Base-by-base conservation (phyloP, 2,113 vertebrate species). In the Zosterops pallidus region DNA sequence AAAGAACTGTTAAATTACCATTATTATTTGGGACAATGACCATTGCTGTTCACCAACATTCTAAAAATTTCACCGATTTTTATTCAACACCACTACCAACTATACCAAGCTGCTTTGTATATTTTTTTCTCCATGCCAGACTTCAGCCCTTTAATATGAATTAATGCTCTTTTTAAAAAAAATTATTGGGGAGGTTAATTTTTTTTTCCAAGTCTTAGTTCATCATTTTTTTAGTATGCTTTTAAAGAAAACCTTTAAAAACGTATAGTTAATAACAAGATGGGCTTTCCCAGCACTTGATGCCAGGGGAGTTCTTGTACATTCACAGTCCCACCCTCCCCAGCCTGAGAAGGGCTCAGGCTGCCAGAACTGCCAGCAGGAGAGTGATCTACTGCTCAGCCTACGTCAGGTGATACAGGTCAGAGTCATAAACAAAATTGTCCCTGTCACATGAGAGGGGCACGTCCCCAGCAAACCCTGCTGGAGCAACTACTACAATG, bases 371-470 rank as follows among this genome's bases (percentile, higher is more conserved):
- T 23, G 71, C 82, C 64, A 85, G 82, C 47, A 77, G 0, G 2
- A 69, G 74, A 52, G 83, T 70, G 90, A 96, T 89, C 87, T 55
- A 80, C 41, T 19, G 90, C 92, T 44, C 76, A 63, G 85, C 55
- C 90, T 29, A 79, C 52, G 0, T 78, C 94, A 96, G 12, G 11
- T 0, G 92, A 95, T 59, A 77, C 85, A 85, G 96, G 91, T 70
- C 92, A 94, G 88, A 80, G 88, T 77, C 78, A 92, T 68, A 96
- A 96, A 96, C 93, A 93, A 91, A 94, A 94, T 15, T 78, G 86
- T 71, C 91, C 41, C 69, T 39, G 94, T 93, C 93, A 95, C 72
- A 81, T 6, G 95, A 96, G 76, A 96, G 83, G 83, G 41, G 68
- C 92, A 90, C 2, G 3, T 28, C 89, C 55, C 90, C 88, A 89